Percentiles rank a stretch among this genome's conserved stretches.
phyloP scores from a whole-genome alignment of 1,140 invertebrate species.

The Phymorhynchus buccinoides region DNA sequence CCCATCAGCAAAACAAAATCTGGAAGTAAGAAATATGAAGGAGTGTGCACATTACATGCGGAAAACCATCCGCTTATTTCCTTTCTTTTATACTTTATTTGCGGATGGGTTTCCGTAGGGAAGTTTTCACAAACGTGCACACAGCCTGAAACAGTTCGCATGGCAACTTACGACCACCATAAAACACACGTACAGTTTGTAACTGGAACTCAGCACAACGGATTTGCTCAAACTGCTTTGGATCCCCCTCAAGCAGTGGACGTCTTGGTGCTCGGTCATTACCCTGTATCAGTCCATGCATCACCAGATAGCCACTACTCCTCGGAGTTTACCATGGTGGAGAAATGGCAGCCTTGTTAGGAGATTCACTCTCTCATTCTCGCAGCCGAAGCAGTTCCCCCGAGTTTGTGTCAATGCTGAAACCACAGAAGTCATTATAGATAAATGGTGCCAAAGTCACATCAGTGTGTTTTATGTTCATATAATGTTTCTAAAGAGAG shows the following conservation, averaged over 20 bases:
- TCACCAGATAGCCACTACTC: neutral
- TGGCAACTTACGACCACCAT: neutral
- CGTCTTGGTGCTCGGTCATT: neutral
- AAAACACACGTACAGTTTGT: too few relatives aligned
- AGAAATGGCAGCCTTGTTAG: neutral
- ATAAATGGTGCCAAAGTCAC: neutral
- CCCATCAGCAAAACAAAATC: too few relatives aligned
- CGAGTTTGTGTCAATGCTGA: slow-evolving; percentile 57
- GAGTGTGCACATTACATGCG: too few relatives aligned
- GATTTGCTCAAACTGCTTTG: neutral
- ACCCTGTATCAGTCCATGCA: neutral
- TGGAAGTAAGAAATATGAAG: too few relatives aligned
- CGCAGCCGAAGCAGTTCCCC: slow-evolving; percentile 56
- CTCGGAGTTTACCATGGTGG: neutral
- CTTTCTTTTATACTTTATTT: too few relatives aligned
- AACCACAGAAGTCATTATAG: slow-evolving; percentile 34
- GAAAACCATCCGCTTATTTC: too few relatives aligned
- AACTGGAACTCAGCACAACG: neutral
- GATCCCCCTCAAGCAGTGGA: neutral
- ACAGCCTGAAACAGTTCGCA: slow-evolving; percentile 17
- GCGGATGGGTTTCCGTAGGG: too few relatives aligned
- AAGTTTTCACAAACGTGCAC: too few relatives aligned
- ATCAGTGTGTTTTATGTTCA: neutral
- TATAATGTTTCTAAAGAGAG: neutral
- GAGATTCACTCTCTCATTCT: slow-evolving; percentile 49